Percentiles rank a stretch among this genome's conserved stretches.
phyloP scores from a whole-genome alignment of 53 echinoderm and acorn worm species.

The Arbacia lixula region DNA sequence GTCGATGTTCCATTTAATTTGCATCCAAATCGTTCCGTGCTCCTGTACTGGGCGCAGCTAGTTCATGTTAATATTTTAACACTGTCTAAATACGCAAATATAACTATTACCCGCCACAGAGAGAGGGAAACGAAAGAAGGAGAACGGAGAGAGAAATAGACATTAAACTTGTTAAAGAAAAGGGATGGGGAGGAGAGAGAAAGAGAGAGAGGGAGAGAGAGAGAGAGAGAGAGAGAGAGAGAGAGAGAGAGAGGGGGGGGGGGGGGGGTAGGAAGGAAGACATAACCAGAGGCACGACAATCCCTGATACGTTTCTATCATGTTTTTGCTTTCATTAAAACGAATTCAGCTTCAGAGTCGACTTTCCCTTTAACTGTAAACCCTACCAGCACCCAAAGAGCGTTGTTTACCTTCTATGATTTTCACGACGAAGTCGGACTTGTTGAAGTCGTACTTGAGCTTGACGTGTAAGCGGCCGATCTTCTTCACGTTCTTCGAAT shows the following conservation, averaged over 20 bases:
- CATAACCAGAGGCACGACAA: too few species aligned
- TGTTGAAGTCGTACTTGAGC: slow-evolving; percentile 92
- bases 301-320: too few species aligned
- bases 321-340: too few species aligned
- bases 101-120: too few species aligned
- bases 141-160: neutral
- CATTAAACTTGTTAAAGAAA: neutral
- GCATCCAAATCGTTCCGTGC: too few species aligned
- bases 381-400: too few species aligned
- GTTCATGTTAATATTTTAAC: too few species aligned
- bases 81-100: too few species aligned
- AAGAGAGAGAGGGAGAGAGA: neutral
- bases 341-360: too few species aligned
- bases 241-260: neutral
- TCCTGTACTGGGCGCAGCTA: too few species aligned
- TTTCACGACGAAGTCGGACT: slow-evolving; percentile 88
- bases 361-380: too few species aligned
- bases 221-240: neutral
- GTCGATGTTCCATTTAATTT: too few species aligned
- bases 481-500: slow-evolving; percentile 48
- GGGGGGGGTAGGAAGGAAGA: neutral
- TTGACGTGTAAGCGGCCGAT: slow-evolving; percentile 86
- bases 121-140: neutral
- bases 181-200: neutral
- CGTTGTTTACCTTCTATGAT: slow-evolving; percentile 92